A percentile compares a stretch with the other conserved stretches of the same genome.
Conservation (phyloP, 2,888 invertebrate genomes). For the Onthophagus sagittarius region DNA sequence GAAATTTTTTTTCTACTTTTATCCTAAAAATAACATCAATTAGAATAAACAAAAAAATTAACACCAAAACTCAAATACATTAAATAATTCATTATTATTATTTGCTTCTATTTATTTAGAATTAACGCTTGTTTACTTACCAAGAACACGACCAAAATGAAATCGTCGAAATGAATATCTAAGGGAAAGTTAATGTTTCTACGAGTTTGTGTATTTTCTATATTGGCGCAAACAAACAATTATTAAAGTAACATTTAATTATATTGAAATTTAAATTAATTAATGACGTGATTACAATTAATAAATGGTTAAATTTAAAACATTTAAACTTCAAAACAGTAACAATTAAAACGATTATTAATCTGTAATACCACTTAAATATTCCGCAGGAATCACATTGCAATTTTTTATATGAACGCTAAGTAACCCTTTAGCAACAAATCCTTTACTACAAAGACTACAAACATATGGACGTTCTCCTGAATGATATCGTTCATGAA, state of each 20-base stretch:
- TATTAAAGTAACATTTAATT: too few species aligned
- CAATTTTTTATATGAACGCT: conserved; percentile 54
- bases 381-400: conserved; percentile 22
- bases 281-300: too few species aligned
- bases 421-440: conserved; percentile 56
- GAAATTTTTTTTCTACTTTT: neutral
- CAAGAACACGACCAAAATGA: too few species aligned
- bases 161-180: too few species aligned
- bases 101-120: neutral
- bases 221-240: too few species aligned
- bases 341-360: neutral
- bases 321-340: neutral
- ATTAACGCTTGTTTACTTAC: too few species aligned
- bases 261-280: too few species aligned
- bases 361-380: conserved; percentile 9
- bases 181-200: too few species aligned
- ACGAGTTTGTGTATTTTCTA: too few species aligned
- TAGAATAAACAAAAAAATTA: neutral
- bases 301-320: too few species aligned
- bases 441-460: conserved; percentile 53
- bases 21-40: neutral
- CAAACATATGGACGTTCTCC: conserved; percentile 56
- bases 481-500: conserved; percentile 58
- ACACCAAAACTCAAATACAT: neutral
- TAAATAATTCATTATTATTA: neutral